A percentile compares a stretch with the other conserved stretches of the same genome.
phyloP scores from a whole-genome alignment of 2,113 vertebrate genomes.

The Centropus unirufus region DNA sequence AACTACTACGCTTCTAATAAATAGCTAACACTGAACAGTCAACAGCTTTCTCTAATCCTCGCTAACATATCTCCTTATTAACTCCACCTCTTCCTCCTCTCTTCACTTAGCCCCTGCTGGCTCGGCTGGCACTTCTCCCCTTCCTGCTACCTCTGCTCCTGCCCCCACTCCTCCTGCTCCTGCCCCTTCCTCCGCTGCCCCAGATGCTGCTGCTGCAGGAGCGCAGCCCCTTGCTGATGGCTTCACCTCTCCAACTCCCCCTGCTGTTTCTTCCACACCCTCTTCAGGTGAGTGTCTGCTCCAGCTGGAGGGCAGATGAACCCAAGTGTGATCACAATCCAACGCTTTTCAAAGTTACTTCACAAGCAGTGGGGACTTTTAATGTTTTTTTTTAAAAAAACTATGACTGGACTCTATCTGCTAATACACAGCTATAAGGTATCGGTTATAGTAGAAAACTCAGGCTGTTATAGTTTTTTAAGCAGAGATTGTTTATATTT shows the following conservation, averaged over 20 bases:
- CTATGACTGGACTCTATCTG: background rate
- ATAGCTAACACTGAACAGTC: constrained; percentile 65
- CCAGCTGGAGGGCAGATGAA: constrained; percentile 16
- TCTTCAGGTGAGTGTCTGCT: constrained; percentile 89
- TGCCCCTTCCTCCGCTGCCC: constrained; percentile 79
- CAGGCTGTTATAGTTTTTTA: background rate
- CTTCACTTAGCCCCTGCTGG: constrained; percentile 79
- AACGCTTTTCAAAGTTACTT: background rate
- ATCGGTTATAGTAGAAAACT: background rate
- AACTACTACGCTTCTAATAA: constrained; percentile 51
- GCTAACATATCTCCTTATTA: constrained; percentile 78
- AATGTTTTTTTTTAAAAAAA: background rate
- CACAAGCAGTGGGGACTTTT: background rate
- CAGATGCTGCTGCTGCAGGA: constrained; percentile 85
- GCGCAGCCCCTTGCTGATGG: constrained; percentile 86
- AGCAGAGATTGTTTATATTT: background rate
- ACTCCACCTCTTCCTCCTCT: constrained; percentile 79
- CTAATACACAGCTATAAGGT: background rate
- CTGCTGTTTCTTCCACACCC: constrained; percentile 88
- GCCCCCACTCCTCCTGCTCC: constrained; percentile 77
- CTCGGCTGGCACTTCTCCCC: constrained; percentile 84
- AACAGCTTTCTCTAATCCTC: constrained; percentile 71
- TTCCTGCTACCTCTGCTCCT: constrained; percentile 80
- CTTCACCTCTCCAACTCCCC: constrained; percentile 91
- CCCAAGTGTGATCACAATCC: background rate